Conservation (phyloP, 2,888 invertebrate species). For the Tolmerus cingulatus region DNA sequence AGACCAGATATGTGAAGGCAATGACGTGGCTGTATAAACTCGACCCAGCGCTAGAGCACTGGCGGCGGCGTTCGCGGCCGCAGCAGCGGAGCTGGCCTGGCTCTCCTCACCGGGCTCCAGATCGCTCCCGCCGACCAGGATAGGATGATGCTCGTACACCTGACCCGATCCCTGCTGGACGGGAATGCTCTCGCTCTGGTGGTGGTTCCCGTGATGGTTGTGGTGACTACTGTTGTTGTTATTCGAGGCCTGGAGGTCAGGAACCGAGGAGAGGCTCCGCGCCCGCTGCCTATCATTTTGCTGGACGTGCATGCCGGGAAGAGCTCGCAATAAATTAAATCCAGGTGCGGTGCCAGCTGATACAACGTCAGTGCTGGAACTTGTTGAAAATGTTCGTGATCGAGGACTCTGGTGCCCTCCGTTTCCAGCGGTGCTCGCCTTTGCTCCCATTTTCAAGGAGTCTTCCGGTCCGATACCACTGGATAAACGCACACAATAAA, state of each 20-base stretch:
- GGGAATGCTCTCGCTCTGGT: conserved; percentile 64
- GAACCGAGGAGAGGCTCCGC: conserved; percentile 82
- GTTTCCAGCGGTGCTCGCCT: conserved; percentile 80
- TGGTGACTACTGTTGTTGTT: conserved; percentile 49
- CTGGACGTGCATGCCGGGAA: conserved; percentile 76
- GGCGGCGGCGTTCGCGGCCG: conserved; percentile 53
- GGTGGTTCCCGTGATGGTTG: conserved; percentile 64
- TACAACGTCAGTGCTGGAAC: conserved; percentile 73
- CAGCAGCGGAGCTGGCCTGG: conserved; percentile 60
- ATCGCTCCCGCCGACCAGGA: conserved; percentile 43
- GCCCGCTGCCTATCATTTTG: conserved; percentile 81
- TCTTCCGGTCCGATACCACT: background rate
- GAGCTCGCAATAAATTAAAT: conserved; percentile 75
- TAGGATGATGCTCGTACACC: conserved; percentile 61
- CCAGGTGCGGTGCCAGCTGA: conserved; percentile 66
- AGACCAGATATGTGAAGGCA: conserved; percentile 93
- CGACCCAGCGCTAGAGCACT: conserved; percentile 71
- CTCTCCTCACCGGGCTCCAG: conserved; percentile 56
- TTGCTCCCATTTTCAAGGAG: conserved; percentile 74
- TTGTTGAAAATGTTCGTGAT: conserved; percentile 78
- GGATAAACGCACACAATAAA: background rate
- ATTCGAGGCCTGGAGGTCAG: conserved; percentile 69
- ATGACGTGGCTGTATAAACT: conserved; percentile 86
- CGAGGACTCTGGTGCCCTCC: conserved; percentile 74
- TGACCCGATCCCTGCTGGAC: conserved; percentile 51